Percentiles rank a stretch among this genome's conserved stretches.
These are phyloP conservation scores for Calidris pygmaea DNA, from an alignment of 2,113 vertebrate species.

Conservation along the genomic window DNA sequence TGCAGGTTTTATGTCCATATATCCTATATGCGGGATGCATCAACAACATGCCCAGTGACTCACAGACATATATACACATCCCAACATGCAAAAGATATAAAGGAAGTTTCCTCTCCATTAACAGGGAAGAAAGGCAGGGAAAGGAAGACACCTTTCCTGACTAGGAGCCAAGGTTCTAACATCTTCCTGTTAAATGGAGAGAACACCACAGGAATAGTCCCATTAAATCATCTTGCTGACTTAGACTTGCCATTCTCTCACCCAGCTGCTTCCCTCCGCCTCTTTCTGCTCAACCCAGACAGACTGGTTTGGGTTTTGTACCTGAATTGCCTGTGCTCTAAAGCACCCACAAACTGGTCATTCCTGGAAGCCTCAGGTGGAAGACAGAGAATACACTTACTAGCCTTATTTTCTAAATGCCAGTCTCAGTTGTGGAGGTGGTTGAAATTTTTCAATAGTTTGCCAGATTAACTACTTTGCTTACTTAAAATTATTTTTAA, in stretches of 20 bases:
- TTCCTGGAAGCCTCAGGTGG: neutral
- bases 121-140: neutral
- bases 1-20: neutral
- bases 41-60: neutral
- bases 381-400: neutral
- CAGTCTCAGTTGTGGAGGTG: neutral
- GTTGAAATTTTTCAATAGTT: neutral
- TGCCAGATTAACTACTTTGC: neutral
- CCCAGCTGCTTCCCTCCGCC: neutral
- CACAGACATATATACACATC: neutral
- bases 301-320: constrained; percentile 7
- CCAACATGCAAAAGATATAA: neutral
- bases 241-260: neutral
- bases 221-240: neutral
- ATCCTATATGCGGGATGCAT: neutral
- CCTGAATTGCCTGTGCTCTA: neutral
- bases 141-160: neutral
- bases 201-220: neutral
- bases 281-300: neutral
- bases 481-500: neutral
- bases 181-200: neutral
- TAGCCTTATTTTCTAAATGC: neutral
- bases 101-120: neutral
- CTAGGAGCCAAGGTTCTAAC: neutral
- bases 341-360: neutral